Percentiles rank a stretch among this genome's conserved stretches.
These are phyloP conservation scores for Sebastes melanostomus DNA, from an alignment of 2,797 vertebrate species.

Conservation along the genomic window DNA sequence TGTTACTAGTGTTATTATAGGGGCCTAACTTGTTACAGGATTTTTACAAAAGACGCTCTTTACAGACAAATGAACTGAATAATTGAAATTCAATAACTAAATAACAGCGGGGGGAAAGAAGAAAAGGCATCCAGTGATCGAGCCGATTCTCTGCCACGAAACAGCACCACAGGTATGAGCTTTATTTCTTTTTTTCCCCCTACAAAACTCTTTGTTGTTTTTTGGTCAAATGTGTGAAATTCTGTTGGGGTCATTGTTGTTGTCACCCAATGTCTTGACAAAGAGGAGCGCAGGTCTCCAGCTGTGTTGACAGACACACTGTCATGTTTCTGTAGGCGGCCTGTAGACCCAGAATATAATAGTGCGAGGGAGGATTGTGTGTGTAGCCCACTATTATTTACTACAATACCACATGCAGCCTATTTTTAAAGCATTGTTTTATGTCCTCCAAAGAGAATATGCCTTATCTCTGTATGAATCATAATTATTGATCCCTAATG, in stretches of 20 bases:
- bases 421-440: background rate
- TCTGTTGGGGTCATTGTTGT: constrained; percentile 59
- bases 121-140: constrained; percentile 38
- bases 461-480: background rate
- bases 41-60: constrained; percentile 51
- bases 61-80: constrained; percentile 68
- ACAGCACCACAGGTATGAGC: constrained; percentile 74
- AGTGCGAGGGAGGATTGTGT: constrained; percentile 15
- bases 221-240: constrained; percentile 37
- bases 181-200: background rate
- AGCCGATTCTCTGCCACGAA: constrained; percentile 65
- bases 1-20: constrained; percentile 66
- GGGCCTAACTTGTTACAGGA: constrained; percentile 71
- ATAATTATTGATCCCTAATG: background rate
- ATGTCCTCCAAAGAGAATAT: background rate
- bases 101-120: constrained; percentile 56
- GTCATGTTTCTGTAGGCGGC: constrained; percentile 65
- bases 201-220: constrained; percentile 15
- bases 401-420: background rate
- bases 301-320: constrained; percentile 73
- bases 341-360: constrained; percentile 12
- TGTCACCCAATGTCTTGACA: constrained; percentile 67
- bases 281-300: constrained; percentile 69
- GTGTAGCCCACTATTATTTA: constrained; percentile 17
- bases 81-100: constrained; percentile 52